phyloP scores from a whole-genome alignment of 64 coral and sea anemone genomes.

The Actinia equina region DNA sequence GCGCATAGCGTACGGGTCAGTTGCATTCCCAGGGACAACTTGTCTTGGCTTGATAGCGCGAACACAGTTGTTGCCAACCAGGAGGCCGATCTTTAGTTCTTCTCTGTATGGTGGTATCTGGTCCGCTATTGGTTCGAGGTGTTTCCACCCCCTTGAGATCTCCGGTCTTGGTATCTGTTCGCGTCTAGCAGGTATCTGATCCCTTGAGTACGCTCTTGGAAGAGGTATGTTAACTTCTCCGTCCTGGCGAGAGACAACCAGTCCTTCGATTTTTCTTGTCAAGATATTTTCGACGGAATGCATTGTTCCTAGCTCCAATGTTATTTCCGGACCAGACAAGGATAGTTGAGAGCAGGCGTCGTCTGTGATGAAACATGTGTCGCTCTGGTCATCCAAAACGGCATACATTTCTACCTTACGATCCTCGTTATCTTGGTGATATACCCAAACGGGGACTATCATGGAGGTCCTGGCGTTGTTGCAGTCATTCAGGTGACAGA shows the following conservation, averaged over 20 bases:
- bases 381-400: slow-evolving; percentile 40
- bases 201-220: slow-evolving; percentile 49
- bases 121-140: not conserved
- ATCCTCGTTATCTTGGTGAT: slow-evolving; percentile 22
- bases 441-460: slow-evolving; percentile 34
- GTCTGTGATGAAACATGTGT: slow-evolving; percentile 1
- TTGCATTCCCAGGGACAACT: not conserved
- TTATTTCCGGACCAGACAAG: slow-evolving; percentile 34
- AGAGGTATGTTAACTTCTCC: slow-evolving; percentile 15
- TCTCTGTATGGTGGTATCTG: not conserved
- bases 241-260: slow-evolving; percentile 40
- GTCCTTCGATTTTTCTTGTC: slow-evolving; percentile 41
- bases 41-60: not conserved
- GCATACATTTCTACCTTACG: slow-evolving; percentile 47
- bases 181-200: slow-evolving; percentile 1
- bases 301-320: slow-evolving; percentile 44
- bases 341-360: slow-evolving; percentile 31
- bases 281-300: slow-evolving; percentile 31
- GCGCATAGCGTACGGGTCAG: not conserved
- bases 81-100: not conserved
- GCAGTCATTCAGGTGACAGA: slow-evolving; percentile 28
- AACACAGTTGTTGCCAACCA: not conserved
- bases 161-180: slow-evolving; percentile 46
- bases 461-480: slow-evolving; percentile 5
- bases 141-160: not conserved